Base-by-base conservation (phyloP, 2,888 invertebrate species). In the Cephus pulcher region DNA sequence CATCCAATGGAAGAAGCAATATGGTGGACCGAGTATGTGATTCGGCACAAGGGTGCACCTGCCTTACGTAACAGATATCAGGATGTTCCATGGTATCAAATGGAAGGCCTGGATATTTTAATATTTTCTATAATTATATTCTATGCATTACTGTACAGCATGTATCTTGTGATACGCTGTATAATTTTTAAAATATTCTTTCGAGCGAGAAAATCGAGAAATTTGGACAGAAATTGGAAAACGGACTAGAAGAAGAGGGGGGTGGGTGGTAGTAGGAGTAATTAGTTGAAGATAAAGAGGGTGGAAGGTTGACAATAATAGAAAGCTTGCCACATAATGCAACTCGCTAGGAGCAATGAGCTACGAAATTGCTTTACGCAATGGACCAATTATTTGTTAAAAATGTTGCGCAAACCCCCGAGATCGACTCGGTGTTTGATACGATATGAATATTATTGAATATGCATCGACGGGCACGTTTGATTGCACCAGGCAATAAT, bases 321-420 rank as follows among this genome's bases (percentile, higher is more conserved):
- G 1, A 23, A 56, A 78, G 35, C 12, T 11, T 32, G 71, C 71
- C 71, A 4, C 12, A 32, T 32, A 71, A 71, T 32, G 82, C 78
- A 79, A 85, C 88, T 86, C 82, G 80, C 82, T 33, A 80, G 82
- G 9, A 0, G 83, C 88, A 87, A 87, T 87, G 88, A 87, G 82
- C 87, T 85, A 84, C 83, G 87, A 88, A 88, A 87, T 88, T 88
- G 88, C 88, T 88, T 87, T 85, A 87, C 86, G 84, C 87, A 84
- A 86, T 83, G 85, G 85, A 83, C 84, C 84, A 56, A 87, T 88
- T 88, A 88, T 88, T 86, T 69, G 79, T 37, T 34, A 74, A 76
- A 74, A 79, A 74, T 79, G 76, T 79, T 74, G 37, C 56, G 34
- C 70, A 68, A 69, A n/a, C 33, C 75, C 73, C 81, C 78, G 79